Percentiles rank a stretch among this genome's conserved stretches.
These are phyloP conservation scores for Amblyopsis hoosieri DNA, from an alignment of 2,797 vertebrate genomes.

Conservation along the genomic window DNA sequence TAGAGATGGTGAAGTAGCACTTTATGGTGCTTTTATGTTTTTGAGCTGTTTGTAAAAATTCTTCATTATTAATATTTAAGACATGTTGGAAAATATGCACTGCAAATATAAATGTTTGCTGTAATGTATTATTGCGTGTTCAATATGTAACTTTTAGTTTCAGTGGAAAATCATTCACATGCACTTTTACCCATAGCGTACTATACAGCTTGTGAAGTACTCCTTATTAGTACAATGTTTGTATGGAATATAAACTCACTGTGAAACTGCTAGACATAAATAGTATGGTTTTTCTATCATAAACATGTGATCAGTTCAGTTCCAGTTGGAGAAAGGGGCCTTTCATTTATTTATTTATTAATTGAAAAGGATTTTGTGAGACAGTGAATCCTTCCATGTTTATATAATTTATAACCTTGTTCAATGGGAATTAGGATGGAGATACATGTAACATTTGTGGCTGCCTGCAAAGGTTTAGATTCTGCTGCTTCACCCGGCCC, in stretches of 20 bases:
- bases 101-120: conserved; percentile 4
- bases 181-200: conserved; percentile 40
- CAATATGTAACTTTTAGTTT: conserved; percentile 20
- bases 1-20: conserved; percentile 71
- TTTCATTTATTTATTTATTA: conserved; percentile 35
- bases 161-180: conserved; percentile 17
- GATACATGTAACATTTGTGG: too few relatives aligned
- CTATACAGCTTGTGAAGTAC: conserved; percentile 45
- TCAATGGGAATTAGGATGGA: neutral
- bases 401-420: conserved; percentile 7
- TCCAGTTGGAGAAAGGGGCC: conserved; percentile 31
- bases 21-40: conserved; percentile 58
- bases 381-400: conserved; percentile 18
- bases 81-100: conserved; percentile 7
- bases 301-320: neutral
- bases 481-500: too few relatives aligned
- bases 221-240: conserved; percentile 31
- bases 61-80: conserved; percentile 25
- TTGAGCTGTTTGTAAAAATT: conserved; percentile 18
- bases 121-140: conserved; percentile 11
- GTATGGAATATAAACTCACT: conserved; percentile 56
- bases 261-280: conserved; percentile 53
- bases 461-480: too few relatives aligned
- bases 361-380: conserved; percentile 2
- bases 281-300: conserved; percentile 32